Percentiles rank a stretch among this genome's conserved stretches.
These are phyloP conservation scores for Chloroclystis v-ata DNA, from an alignment of 2,888 invertebrate species.

Conservation along the genomic window DNA sequence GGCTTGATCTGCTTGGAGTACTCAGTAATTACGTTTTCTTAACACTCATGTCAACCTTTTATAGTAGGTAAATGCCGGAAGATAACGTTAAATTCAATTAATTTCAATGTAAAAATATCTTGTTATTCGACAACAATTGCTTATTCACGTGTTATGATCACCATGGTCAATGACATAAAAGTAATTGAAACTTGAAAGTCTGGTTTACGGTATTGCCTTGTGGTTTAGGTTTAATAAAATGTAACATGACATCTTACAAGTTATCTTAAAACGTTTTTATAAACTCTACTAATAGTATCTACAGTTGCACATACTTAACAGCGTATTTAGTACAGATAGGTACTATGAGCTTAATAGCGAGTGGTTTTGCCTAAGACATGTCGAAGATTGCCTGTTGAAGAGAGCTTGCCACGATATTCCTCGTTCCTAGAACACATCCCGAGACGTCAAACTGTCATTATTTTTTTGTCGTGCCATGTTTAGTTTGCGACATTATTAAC, in stretches of 20 bases:
- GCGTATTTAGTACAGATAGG: no score
- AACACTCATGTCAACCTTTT: conserved; percentile 30
- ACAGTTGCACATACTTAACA: no score
- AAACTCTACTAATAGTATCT: no score
- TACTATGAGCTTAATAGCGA: no score
- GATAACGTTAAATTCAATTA: conserved; percentile 28
- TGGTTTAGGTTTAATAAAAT: conserved; percentile 19
- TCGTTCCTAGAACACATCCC: conserved; percentile 22
- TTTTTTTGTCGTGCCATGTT: conserved; percentile 22
- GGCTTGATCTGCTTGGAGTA: conserved; percentile 55
- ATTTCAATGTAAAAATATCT: conserved; percentile 21
- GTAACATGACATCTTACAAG: conserved; percentile 12
- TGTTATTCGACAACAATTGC: conserved; percentile 22
- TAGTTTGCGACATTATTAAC: conserved; percentile 22
- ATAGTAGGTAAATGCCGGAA: conserved; percentile 32
- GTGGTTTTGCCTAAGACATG: conserved; percentile 4
- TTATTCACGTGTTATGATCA: conserved; percentile 29
- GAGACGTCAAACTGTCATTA: conserved; percentile 22
- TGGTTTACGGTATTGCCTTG: conserved; percentile 13
- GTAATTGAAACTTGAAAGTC: conserved; percentile 23
- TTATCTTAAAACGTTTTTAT: not conserved
- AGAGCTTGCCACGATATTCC: conserved; percentile 14
- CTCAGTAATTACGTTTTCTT: conserved; percentile 50
- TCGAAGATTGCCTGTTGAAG: conserved; percentile 5
- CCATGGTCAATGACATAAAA: conserved; percentile 23